Percentiles rank a stretch among this genome's conserved stretches.
Conservation (phyloP, 1,140 invertebrate genomes). For the Leptonema lineaticorne region DNA sequence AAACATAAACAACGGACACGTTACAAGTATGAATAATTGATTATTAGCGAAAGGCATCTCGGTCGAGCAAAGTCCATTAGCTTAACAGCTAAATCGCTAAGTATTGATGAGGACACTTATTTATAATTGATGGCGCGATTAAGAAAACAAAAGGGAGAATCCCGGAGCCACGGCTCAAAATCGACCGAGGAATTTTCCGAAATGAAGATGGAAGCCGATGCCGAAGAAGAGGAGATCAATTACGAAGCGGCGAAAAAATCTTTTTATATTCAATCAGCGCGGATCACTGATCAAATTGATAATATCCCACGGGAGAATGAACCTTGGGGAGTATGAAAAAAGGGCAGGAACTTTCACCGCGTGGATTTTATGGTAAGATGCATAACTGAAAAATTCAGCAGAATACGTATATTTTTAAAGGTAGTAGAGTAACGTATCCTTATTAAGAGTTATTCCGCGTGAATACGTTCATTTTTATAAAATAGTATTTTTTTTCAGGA, state of each 20-base stretch:
- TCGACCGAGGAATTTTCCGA: constrained; percentile 5
- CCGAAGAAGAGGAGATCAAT: background rate
- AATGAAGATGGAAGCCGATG: background rate
- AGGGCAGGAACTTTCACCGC: background rate
- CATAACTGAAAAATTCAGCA: background rate
- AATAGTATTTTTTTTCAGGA: too few relatives aligned
- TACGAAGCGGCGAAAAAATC: background rate
- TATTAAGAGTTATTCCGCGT: background rate
- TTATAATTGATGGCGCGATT: constrained; percentile 18
- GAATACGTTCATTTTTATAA: background rate
- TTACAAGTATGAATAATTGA: constrained; percentile 4
- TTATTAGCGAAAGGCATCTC: background rate
- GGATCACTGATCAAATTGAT: constrained; percentile 18
- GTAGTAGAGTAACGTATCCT: background rate
- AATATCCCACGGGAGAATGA: constrained; percentile 9
- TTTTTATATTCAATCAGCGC: constrained; percentile 17
- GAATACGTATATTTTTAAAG: background rate
- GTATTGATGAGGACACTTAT: constrained; percentile 19
- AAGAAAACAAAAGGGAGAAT: constrained; percentile 16
- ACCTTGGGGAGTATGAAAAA: background rate
- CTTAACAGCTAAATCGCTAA: constrained; percentile 14
- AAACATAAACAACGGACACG: background rate
- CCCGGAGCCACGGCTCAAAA: background rate
- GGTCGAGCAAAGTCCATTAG: constrained; percentile 5
- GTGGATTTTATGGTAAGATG: background rate